Evolutionary conservation across 2,888 invertebrate genomes (phyloP).

Genomic region (Petrolisthes cinctipes): DNA sequence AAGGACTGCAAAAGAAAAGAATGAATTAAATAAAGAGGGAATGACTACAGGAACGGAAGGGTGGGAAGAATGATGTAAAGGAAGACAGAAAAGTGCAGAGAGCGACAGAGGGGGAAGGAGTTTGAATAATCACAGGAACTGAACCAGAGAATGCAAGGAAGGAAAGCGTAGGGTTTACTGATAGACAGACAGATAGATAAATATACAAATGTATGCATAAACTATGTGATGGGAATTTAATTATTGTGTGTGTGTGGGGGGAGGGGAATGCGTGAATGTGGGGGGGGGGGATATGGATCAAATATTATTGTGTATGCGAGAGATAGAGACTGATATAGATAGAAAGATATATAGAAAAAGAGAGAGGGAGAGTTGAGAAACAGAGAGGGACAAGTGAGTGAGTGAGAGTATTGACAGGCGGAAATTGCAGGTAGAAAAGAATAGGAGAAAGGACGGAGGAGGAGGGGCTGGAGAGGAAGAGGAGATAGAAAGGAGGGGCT

Average conservation of each 20-base stretch:
- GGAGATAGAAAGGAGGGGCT: background rate
- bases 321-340: background rate
- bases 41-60: background rate
- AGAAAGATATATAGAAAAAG: background rate
- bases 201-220: background rate
- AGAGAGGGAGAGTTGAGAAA: background rate
- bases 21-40: background rate
- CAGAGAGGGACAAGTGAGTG: background rate
- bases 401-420: background rate
- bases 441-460: background rate
- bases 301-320: background rate
- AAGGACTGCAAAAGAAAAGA: background rate
- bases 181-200: conserved; percentile 1
- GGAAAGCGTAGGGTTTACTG: background rate
- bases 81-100: background rate
- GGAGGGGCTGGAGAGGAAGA: background rate
- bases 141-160: no score
- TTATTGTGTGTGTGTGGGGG: background rate
- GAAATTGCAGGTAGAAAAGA: background rate
- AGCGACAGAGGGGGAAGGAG: background rate
- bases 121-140: background rate
- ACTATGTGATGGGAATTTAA: no score
- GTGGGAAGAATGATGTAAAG: background rate
- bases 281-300: background rate
- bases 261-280: background rate